Evolutionary conservation across 2,113 vertebrate species (phyloP), one percentile per base, ranked within the genome.

Genomic region (Rhadina sibilatrix): DNA sequence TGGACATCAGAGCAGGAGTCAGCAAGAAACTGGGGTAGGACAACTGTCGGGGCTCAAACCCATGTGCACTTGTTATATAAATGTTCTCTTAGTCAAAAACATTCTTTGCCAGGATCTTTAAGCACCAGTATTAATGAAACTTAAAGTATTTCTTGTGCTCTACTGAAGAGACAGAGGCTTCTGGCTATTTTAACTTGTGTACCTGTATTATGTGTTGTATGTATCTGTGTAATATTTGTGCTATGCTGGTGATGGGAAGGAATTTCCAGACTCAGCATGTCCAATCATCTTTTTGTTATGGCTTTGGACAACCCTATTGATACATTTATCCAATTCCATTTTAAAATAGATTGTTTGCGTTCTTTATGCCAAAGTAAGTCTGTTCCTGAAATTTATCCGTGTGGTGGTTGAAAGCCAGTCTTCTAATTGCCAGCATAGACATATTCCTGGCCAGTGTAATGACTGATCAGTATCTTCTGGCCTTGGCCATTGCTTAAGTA

Each of bases 31-130:
- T 49, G 24, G 12, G 5, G 15, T 69, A 44, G 54, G 31, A 37
- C 20, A 65, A 12, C 19, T 59, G 24, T 54, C 0, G 0, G 38
- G 27, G 21, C 54, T 77, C 40, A 53, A 37, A 61, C 28, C 15
- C 59, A 10, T 0, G 0, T 54, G 35, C 38, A 22, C n/a, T 72
- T 85, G 27, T 42, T n/a, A 79, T 85, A 22, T 5, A 68, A 79
- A 27, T 8, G 1, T 84, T 75, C 28, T 68, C 16, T 66, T 83
- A 71, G 61, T 54, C 16, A 35, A 31, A 37, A 74, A 33, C 16
- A 28, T 31, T 42, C 49, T 86, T 63, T 49, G 15, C 4, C 15
- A 50, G 50, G 33, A 74, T 63, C 35, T 91, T 89, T 70, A 46
- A 33, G 47, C 5, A 33, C 42, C 27, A 86, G 7, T 66, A 68